Conservation (phyloP, 53 echinoderm and acorn worm species). For the Paelopatides confundens region DNA sequence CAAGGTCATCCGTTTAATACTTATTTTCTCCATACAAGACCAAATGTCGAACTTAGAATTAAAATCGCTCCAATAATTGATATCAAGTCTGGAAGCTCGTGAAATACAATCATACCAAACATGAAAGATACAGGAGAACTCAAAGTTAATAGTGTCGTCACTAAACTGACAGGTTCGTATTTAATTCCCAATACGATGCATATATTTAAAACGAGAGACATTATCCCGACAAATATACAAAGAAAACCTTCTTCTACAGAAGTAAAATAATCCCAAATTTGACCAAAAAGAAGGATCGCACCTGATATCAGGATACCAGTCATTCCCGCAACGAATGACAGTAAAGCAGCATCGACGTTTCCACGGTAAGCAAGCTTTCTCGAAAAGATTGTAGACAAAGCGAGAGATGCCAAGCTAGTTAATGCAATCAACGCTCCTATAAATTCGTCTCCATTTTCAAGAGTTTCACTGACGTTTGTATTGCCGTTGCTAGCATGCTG, state of each 20-base stretch:
- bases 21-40: no score
- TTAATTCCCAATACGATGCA: neutral
- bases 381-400: no score
- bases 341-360: neutral
- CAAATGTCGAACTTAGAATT: no score
- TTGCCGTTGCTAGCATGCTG: neutral
- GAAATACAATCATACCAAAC: neutral
- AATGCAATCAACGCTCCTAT: constrained; percentile 10
- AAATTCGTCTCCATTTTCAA: neutral
- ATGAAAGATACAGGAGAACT: neutral
- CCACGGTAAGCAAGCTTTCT: constrained; percentile 18
- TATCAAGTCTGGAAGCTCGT: neutral
- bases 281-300: neutral
- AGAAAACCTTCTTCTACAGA: neutral
- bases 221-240: neutral
- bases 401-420: neutral
- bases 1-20: no score
- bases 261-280: neutral
- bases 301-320: neutral
- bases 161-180: neutral
- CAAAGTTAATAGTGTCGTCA: neutral
- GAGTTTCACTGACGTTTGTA: neutral
- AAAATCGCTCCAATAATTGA: no score
- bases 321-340: no score
- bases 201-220: neutral